Percentiles rank a stretch among this genome's conserved stretches.
phyloP scores from a whole-genome alignment of 2,797 vertebrate genomes.

The Paramormyrops hopkinsi region DNA sequence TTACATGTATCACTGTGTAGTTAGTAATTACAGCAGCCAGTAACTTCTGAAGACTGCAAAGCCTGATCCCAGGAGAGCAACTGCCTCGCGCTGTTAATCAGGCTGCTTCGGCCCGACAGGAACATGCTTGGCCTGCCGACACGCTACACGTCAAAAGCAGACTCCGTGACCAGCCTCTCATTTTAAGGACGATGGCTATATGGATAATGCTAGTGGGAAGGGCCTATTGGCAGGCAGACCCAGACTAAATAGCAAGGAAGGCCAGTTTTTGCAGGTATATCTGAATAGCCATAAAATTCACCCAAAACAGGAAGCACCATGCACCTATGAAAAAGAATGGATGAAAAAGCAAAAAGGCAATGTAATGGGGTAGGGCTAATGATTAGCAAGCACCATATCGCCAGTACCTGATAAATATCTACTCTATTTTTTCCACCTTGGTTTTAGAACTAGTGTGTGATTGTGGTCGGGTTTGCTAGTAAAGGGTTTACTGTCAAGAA shows the following conservation, averaged over 20 bases:
- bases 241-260: background rate
- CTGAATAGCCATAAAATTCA: background rate
- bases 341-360: background rate
- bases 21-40: constrained; percentile 62
- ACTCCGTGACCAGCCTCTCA: constrained; percentile 68
- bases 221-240: constrained; percentile 25
- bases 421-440: background rate
- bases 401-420: background rate
- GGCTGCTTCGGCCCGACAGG: constrained; percentile 69
- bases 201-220: constrained; percentile 55
- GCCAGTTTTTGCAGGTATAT: background rate
- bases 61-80: constrained; percentile 58
- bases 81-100: constrained; percentile 65
- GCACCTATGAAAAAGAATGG: background rate
- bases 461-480: background rate
- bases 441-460: background rate
- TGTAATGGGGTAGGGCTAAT: background rate
- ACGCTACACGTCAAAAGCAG: constrained; percentile 22
- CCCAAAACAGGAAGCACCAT: background rate
- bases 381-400: background rate
- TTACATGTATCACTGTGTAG: constrained; percentile 56
- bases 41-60: constrained; percentile 47
- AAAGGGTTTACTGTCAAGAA: background rate
- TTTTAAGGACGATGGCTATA: constrained; percentile 64
- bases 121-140: constrained; percentile 61